Conservation (phyloP, 2,113 vertebrate genomes). For the Antigone vipio region DNA sequence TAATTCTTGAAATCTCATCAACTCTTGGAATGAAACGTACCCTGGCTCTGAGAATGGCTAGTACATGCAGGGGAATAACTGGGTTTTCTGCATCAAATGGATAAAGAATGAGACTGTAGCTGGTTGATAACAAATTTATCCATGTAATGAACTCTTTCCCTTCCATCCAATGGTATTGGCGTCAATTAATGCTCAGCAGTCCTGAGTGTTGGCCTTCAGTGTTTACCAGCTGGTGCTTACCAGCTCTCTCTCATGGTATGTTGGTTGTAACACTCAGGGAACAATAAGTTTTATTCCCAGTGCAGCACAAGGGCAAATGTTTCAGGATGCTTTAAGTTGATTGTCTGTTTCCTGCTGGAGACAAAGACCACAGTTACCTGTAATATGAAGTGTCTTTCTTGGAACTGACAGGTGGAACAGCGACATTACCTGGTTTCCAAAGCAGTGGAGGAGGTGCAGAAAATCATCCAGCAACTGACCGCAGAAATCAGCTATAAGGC, state of each 20-base stretch:
- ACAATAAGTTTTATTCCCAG: not conserved
- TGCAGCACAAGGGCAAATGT: not conserved
- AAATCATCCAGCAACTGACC: constrained; percentile 75
- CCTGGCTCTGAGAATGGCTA: not conserved
- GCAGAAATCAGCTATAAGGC: constrained; percentile 80
- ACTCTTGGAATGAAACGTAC: not conserved
- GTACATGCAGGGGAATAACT: not conserved
- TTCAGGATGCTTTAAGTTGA: not conserved
- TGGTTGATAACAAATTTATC: not conserved
- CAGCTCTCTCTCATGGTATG: not conserved
- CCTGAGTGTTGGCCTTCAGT: not conserved
- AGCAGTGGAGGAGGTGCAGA: constrained; percentile 80
- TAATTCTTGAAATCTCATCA: not conserved
- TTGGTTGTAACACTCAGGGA: not conserved
- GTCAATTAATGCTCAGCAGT: not conserved
- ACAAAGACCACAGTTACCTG: not conserved
- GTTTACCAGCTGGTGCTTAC: not conserved
- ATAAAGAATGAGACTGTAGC: not conserved
- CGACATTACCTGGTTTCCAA: constrained; percentile 73
- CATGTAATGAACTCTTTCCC: not conserved
- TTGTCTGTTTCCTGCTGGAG: not conserved
- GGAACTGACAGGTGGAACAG: constrained; percentile 70
- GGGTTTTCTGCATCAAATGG: not conserved
- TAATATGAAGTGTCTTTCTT: not conserved
- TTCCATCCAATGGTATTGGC: not conserved